These are phyloP conservation scores for Hoplodrina ambigua DNA, from an alignment of 2,888 invertebrate species.

Conservation along the genomic window DNA sequence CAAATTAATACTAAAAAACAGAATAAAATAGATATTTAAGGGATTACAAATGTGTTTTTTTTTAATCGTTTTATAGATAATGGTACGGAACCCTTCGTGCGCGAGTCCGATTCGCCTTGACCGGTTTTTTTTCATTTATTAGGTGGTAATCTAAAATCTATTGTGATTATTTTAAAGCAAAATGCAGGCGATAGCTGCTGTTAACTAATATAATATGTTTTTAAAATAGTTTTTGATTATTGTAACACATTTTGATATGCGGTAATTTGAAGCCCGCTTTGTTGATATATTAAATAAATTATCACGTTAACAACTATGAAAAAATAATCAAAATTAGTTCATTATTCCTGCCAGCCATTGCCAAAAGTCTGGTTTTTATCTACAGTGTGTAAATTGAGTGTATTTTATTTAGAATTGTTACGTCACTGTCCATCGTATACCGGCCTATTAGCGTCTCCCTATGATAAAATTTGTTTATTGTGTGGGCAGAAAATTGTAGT, in stretches of 20 bases:
- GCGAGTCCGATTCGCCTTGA: too few relatives aligned
- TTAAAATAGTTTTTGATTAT: neutral
- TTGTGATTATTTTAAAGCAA: neutral
- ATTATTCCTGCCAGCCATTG: neutral
- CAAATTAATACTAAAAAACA: too few relatives aligned
- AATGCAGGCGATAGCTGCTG: neutral
- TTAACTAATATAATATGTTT: neutral
- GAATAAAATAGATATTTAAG: too few relatives aligned
- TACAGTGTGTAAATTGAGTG: neutral
- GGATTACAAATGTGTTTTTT: too few relatives aligned
- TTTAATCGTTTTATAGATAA: too few relatives aligned
- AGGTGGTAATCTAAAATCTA: neutral
- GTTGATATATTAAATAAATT: neutral
- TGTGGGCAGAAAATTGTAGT: neutral
- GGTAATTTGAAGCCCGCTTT: neutral
- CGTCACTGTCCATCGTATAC: neutral
- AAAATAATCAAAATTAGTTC: neutral
- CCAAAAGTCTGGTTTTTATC: neutral
- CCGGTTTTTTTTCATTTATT: neutral
- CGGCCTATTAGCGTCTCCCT: neutral
- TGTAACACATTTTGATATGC: neutral
- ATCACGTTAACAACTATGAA: neutral
- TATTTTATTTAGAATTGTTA: constrained; percentile 9
- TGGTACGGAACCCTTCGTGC: too few relatives aligned
- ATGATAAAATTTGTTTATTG: neutral